Base-by-base conservation (phyloP, 1,140 invertebrate genomes). In the Phymorhynchus buccinoides region DNA sequence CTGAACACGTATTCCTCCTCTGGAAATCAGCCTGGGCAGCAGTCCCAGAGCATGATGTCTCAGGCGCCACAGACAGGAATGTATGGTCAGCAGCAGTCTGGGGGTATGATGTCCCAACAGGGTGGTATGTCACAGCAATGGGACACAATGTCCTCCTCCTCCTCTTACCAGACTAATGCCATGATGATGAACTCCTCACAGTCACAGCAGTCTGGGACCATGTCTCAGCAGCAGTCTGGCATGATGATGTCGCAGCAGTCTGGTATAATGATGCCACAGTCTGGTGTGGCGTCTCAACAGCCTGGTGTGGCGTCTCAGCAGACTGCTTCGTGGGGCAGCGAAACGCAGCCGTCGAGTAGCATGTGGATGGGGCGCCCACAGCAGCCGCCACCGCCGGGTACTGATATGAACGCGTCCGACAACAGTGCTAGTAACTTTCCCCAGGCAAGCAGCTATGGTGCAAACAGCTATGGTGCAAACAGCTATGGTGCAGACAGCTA, bases 231-330 rank as follows among this genome's bases (percentile, higher is more conserved):
- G 56, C 56, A 62, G 56, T 62, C 12, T 62, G 56, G 56, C n/a
- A 62, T 62, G 56, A 62, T 62, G 56, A 62, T 62, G 56, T 22
- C 56, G 18, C 56, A 62, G 56, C 56, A 62, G 56, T 62, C 56
- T 62, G 56, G 12, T 9, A 3, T 2, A 27, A 62, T 62, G 56
- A 27, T 2, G 18, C 56, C 22, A 27, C 56, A 62, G 56, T 62
- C 56, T 62, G 56, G 56, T 62, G 6, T 27, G 56, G n/a, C n/a
- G 56, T 62, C 22, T 27, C 56, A 62, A 27, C 56, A 62, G 56
- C n/a, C 56, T 62, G 56, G 56, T 27, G 22, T 12, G 6, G 22
- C n/a, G 56, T 62, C 56, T 62, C 56, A 62, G 56, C 56, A 62
- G 56, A 27, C 56, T 62, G 56, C 18, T 62, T 18, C n/a, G 56